phyloP scores from a whole-genome alignment of 2,888 invertebrate species.

The Ischnus inquisitorius region DNA sequence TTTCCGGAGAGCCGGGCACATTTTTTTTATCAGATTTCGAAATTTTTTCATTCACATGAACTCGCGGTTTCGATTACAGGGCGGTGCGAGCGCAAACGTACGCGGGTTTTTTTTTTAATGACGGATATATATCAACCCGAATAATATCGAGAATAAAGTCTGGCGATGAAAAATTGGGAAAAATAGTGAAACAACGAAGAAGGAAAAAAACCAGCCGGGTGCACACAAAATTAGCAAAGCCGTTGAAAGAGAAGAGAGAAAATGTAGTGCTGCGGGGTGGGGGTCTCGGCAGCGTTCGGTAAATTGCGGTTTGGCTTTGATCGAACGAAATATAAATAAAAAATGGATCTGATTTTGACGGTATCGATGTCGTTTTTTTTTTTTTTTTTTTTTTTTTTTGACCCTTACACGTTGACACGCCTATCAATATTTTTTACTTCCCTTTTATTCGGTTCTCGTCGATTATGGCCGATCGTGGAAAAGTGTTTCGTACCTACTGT shows the following conservation, averaged over 20 bases:
- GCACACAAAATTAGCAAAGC: background rate
- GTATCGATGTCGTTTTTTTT: background rate
- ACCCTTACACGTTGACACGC: background rate
- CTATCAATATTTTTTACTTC: background rate
- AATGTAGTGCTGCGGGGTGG: background rate
- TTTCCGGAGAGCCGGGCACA: too few species aligned
- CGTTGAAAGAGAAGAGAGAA: conserved; percentile 16
- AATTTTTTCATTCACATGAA: too few species aligned
- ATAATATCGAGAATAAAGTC: too few species aligned
- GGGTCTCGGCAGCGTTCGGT: background rate
- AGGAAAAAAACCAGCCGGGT: background rate
- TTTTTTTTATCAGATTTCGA: too few species aligned
- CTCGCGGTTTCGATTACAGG: too few species aligned
- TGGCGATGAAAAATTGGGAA: background rate
- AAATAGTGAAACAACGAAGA: background rate
- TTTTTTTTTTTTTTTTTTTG: background rate
- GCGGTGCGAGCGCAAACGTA: too few species aligned
- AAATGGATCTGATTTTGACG: conserved; percentile 17
- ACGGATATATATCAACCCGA: too few species aligned
- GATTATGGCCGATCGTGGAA: background rate
- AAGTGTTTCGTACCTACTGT: conserved; percentile 8
- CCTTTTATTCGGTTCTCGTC: background rate
- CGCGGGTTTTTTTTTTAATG: too few species aligned
- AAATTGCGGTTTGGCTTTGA: conserved; percentile 24
- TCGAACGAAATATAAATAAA: conserved; percentile 8